Percentiles rank a stretch among this genome's conserved stretches.
Conservation (phyloP, 35 echinoderm and acorn worm genomes). For the Apostichopus californicus region DNA sequence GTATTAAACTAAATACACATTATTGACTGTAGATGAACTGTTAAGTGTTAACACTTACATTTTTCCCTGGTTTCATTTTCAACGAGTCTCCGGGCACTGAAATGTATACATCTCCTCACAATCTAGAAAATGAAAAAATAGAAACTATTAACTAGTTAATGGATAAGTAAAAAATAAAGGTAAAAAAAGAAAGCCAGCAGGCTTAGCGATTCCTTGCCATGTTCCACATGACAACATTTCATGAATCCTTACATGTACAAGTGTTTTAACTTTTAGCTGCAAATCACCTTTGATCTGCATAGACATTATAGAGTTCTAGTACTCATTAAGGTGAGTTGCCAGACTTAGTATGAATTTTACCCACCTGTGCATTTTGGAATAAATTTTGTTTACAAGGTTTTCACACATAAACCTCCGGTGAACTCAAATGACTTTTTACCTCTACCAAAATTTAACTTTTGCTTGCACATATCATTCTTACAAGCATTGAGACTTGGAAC, state of each 20-base stretch:
- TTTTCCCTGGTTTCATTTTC: background rate
- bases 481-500: no score
- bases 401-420: background rate
- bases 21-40: background rate
- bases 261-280: background rate
- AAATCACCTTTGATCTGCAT: background rate
- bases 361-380: background rate
- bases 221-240: background rate
- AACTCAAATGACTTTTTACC: background rate
- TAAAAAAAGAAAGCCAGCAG: no score
- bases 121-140: background rate
- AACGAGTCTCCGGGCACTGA: background rate
- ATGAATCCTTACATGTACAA: no score
- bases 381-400: background rate
- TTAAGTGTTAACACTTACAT: conserved; percentile 6
- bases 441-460: background rate
- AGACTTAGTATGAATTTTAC: no score
- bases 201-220: background rate
- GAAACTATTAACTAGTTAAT: no score
- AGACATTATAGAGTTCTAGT: background rate
- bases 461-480: no score
- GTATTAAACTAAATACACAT: background rate
- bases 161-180: no score
- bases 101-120: conserved; percentile 21
- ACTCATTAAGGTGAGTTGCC: background rate